Evolutionary conservation across 1,140 invertebrate species (phyloP), one percentile per base, ranked within the genome.

Genomic region (Drosophila arawakana): DNA sequence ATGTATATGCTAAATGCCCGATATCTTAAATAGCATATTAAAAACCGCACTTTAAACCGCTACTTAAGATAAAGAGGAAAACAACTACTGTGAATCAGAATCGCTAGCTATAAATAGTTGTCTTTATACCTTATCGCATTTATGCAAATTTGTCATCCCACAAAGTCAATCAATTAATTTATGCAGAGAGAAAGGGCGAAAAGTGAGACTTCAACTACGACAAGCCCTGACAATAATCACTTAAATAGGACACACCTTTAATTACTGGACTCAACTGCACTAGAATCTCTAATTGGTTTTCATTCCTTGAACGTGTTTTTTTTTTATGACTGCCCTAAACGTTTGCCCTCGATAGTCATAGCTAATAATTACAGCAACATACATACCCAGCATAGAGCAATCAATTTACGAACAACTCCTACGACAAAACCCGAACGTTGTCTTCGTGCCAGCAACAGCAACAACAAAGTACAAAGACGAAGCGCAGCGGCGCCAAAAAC

Each of bases 261-360:
- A 50, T 15, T 11, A 30, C 10, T 54, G 9, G 18, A 18, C 30
- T 57, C 6, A 21, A 52, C 41, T 46, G 39, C 46, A 73, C 37
- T 61, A 18, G 57, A 69, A 73, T 61, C 37, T 35, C 10, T 60
- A 73, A 73, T 73, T 73, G 57, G 21, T 39, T n/a, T 39, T 43
- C 50, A 34, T 49, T 18, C 52, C 54, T 52, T 52, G 21, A 4
- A 35, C 15, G 18, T 30, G 25, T 3, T 30, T 30, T 59, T 30
- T 47, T 67, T 71, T 47, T 41, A 65, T 44, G 50, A 9, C 47
- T 62, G 18, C 35, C 15, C 13, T 57, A 52, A 58, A 43, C 34
- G n/a, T n/a, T 37, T 8, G 34, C 35, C 35, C 35, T 35, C 34
- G 3, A 13, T 54, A 35, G n/a, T 34, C 34, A 47, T 15, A 61